Conservation (phyloP, 92 coral and sea anemone genomes). For the Epizoanthus illoricatus region DNA sequence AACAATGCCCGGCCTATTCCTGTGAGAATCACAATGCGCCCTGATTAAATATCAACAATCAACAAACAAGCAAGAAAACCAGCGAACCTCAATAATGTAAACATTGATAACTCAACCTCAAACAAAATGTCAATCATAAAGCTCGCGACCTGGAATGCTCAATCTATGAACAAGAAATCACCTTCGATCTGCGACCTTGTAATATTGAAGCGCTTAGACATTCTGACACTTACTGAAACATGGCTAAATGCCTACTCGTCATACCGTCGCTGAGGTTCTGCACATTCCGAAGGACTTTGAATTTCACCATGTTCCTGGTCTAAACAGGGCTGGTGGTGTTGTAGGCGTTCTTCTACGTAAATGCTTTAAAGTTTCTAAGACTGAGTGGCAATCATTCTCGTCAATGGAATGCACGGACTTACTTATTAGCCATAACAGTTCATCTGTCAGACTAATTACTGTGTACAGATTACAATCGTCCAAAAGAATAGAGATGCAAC, state of each 20-base stretch:
- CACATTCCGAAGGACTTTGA: slow-evolving; percentile 10
- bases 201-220: slow-evolving; percentile 11
- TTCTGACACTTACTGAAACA: slow-evolving; percentile 27
- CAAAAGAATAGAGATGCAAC: neutral
- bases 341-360: slow-evolving; percentile 27
- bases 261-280: neutral
- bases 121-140: neutral
- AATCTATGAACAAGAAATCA: slow-evolving; percentile 21
- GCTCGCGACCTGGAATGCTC: neutral
- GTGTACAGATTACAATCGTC: slow-evolving; percentile 23
- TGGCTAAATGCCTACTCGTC: neutral
- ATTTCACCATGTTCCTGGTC: neutral
- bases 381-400: neutral
- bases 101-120: neutral
- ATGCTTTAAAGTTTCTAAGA: neutral
- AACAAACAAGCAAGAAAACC: neutral
- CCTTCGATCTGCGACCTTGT: slow-evolving; percentile 16
- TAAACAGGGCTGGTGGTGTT: slow-evolving; percentile 12
- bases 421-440: neutral
- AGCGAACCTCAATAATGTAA: neutral
- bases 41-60: neutral
- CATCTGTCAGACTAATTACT: slow-evolving; percentile 4
- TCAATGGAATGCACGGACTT: slow-evolving; percentile 35
- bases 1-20: neutral
- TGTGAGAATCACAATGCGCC: neutral